A percentile compares a stretch with the other conserved stretches of the same genome.
These are phyloP conservation scores for Drosophila siamana DNA, from an alignment of 2,888 invertebrate species.

Conservation along the genomic window DNA sequence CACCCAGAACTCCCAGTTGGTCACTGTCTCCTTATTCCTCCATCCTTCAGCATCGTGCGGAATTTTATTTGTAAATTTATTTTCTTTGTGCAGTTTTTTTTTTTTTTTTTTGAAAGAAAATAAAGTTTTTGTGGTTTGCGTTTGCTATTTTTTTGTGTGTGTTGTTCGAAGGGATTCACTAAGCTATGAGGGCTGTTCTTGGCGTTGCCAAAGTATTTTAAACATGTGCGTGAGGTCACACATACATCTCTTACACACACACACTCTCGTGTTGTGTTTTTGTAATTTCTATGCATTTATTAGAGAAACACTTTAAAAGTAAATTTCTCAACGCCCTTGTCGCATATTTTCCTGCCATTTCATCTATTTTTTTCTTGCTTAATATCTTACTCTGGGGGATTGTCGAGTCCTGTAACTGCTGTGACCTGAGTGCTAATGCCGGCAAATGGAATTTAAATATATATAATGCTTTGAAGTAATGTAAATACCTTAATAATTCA, in stretches of 20 bases:
- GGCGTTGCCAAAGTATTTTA: slow-evolving; percentile 55
- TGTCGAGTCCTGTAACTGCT: slow-evolving; percentile 52
- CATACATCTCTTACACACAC: slow-evolving; percentile 32
- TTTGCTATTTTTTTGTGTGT: slow-evolving; percentile 20
- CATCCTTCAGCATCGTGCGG: slow-evolving; percentile 22
- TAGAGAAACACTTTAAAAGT: slow-evolving; percentile 77
- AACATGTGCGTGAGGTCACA: slow-evolving; percentile 78
- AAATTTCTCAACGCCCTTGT: slow-evolving; percentile 70
- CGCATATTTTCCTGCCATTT: slow-evolving; percentile 24
- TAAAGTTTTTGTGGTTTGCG: slow-evolving; percentile 62
- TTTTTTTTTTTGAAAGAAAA: slow-evolving; percentile 38
- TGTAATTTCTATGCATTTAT: slow-evolving; percentile 71
- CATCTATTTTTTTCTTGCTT: slow-evolving; percentile 7
- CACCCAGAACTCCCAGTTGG: slow-evolving; percentile 1
- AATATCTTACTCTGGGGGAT: slow-evolving; percentile 58
- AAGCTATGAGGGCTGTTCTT: slow-evolving; percentile 9
- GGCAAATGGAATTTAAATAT: slow-evolving; percentile 78
- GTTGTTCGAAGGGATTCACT: slow-evolving; percentile 14
- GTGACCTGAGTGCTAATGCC: slow-evolving; percentile 78
- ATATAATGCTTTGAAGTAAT: too few relatives aligned
- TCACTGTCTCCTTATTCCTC: neutral
- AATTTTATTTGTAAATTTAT: slow-evolving; percentile 78
- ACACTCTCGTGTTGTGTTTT: slow-evolving; percentile 3
- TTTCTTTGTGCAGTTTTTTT: slow-evolving; percentile 63
- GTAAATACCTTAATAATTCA: neutral